Evolutionary conservation across 2,888 invertebrate species (phyloP).

Genomic region (Erpobdella octoculata): DNA sequence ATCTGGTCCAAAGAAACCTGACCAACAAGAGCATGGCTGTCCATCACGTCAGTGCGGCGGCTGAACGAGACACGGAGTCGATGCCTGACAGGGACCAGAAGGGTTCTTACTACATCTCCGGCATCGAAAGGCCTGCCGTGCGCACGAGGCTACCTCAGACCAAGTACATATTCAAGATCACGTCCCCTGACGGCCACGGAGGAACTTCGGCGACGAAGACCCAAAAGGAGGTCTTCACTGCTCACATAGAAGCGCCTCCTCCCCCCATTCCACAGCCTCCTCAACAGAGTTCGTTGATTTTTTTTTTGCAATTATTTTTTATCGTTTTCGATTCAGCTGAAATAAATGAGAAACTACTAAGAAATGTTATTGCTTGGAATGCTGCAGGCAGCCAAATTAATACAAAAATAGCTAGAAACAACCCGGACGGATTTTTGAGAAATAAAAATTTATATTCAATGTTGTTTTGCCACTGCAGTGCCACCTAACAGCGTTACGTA

Average conservation of each 20-base stretch:
- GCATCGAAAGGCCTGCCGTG: conserved; percentile 19
- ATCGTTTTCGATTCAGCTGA: too few relatives aligned
- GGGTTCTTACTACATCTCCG: conserved; percentile 19
- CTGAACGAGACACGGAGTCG: neutral
- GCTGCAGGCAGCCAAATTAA: too few relatives aligned
- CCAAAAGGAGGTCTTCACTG: neutral
- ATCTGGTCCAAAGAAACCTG: conserved; percentile 20
- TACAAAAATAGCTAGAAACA: too few relatives aligned
- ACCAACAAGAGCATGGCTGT: conserved; percentile 17
- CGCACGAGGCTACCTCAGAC: conserved; percentile 21
- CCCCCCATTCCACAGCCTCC: neutral
- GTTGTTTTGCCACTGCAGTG: too few relatives aligned
- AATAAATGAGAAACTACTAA: too few relatives aligned
- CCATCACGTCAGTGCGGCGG: neutral
- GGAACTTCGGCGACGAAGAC: neutral
- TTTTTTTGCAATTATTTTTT: too few relatives aligned
- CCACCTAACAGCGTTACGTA: too few relatives aligned
- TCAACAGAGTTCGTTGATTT: too few relatives aligned
- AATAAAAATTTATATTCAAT: too few relatives aligned
- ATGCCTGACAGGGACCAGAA: neutral
- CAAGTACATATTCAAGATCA: conserved; percentile 22
- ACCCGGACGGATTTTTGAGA: too few relatives aligned
- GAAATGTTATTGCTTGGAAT: too few relatives aligned
- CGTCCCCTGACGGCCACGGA: neutral
- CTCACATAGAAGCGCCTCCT: neutral